Evolutionary conservation across 2,113 vertebrate species (phyloP).

Genomic region (Brachyistius frenatus): DNA sequence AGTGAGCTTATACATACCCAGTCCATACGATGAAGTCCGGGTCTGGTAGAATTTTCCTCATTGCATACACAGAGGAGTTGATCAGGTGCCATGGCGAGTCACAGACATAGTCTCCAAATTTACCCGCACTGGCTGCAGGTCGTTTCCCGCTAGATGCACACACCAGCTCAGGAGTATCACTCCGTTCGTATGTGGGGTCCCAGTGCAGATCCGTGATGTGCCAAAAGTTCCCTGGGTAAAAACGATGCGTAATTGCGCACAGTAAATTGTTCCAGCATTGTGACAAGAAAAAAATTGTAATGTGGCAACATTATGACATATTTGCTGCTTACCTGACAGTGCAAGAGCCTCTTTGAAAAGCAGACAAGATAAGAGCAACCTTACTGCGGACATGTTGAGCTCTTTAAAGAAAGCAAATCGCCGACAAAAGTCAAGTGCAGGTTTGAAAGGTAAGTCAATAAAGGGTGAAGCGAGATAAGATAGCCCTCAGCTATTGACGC

Average conservation of each 20-base stretch:
- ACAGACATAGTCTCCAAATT: conserved; percentile 90
- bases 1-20: conserved; percentile 82
- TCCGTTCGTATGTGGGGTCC: conserved; percentile 87
- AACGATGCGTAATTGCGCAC: conserved; percentile 17
- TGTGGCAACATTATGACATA: background rate
- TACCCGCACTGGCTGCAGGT: conserved; percentile 81
- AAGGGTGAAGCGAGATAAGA: conserved; percentile 65
- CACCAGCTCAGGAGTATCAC: conserved; percentile 71
- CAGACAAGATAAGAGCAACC: conserved; percentile 52
- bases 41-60: conserved; percentile 84
- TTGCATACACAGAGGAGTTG: conserved; percentile 86
- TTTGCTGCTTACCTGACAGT: conserved; percentile 62
- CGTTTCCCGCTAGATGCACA: conserved; percentile 88
- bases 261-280: background rate
- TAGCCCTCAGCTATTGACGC: background rate
- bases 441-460: conserved; percentile 33
- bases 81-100: conserved; percentile 92
- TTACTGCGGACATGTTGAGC: conserved; percentile 55
- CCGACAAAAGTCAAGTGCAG: conserved; percentile 7
- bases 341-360: conserved; percentile 48
- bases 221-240: conserved; percentile 90
- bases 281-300: background rate
- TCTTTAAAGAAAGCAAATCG: conserved; percentile 4
- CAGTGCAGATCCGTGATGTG: conserved; percentile 93
- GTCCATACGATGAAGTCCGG: conserved; percentile 97